phyloP scores from a whole-genome alignment of 2,888 invertebrate genomes.

The Cyaniris semiargus region DNA sequence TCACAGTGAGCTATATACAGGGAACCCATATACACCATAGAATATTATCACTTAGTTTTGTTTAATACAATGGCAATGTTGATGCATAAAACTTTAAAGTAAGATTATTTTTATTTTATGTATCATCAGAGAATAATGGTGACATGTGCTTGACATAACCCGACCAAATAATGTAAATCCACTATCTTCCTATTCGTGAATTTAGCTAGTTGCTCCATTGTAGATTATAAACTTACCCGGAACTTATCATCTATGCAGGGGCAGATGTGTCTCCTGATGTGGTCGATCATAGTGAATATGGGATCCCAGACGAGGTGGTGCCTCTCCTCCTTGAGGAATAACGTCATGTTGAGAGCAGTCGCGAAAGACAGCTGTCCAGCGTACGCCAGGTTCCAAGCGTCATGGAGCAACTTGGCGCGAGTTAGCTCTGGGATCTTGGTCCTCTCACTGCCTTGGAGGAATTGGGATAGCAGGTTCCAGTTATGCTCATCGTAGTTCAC shows the following conservation, averaged over 20 bases:
- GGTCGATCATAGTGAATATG: constrained; percentile 90
- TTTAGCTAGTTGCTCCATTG: too few species aligned
- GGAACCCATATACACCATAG: too few species aligned
- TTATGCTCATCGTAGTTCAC: constrained; percentile 90
- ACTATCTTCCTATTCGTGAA: too few species aligned
- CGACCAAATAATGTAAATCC: too few species aligned
- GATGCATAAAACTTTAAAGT: too few species aligned
- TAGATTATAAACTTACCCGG: constrained; percentile 72
- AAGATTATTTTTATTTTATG: too few species aligned
- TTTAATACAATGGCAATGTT: too few species aligned
- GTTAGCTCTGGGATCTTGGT: constrained; percentile 85
- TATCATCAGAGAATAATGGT: too few species aligned
- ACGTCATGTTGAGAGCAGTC: constrained; percentile 88
- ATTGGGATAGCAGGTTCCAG: constrained; percentile 87
- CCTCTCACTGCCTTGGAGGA: constrained; percentile 79
- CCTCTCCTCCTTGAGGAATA: constrained; percentile 86
- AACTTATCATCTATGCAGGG: constrained; percentile 84
- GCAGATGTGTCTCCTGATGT: constrained; percentile 86
- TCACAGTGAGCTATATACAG: too few species aligned
- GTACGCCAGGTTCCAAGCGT: constrained; percentile 89
- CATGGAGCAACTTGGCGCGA: constrained; percentile 87
- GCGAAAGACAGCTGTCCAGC: constrained; percentile 88
- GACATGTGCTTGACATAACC: too few species aligned
- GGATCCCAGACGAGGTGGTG: constrained; percentile 91
- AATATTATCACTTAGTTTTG: too few species aligned